Base-by-base conservation (phyloP, 2,797 vertebrate species). In the Manis pentadactyla region DNA sequence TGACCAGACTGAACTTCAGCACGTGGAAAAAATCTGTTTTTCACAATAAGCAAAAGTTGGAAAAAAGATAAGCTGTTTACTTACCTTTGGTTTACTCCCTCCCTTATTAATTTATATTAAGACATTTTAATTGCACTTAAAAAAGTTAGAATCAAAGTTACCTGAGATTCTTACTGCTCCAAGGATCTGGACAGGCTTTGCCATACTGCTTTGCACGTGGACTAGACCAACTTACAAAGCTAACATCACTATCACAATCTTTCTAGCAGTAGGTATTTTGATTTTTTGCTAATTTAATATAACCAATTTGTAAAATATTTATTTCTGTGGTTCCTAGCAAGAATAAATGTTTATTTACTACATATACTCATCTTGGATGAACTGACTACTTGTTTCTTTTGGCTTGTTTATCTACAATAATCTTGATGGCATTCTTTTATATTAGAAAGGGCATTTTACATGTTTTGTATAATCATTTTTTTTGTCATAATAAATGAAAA, bases 131-230 rank as follows among this genome's bases (percentile, higher is more conserved):
- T 85, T 96, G 75, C 2, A 94, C 86, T 74, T 11, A 93, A 96
- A 46, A 68, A 96, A 93, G 69, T 42, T 57, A 94, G 78, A 94
- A 94, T 88, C 57, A 86, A 92, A 95, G 25, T 86, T 78, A 91
- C 14, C 71, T 87, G 75, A 66, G 34, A 92, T 78, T 93, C 64
- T 59, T 73, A 73, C 12, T 71, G 53, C 31, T 82, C 57, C 29
- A 79, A 68, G 57, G 29, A 78, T 77, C 29, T 68, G 59, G 18
- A 87, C 4, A 64, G 34, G 12, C 64, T 90, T 68, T 78, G n/a
- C 39, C 57, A 86, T 14, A 11, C 0, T 81, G 42, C 71, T 92
- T 75, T 69, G 59, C 37, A 94, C 46, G 57, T 25, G 27, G 42
- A 75, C 42, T 63, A 92, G 34, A 78, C 12, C 49, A 97, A 94